Percentiles rank a stretch among this genome's conserved stretches.
phyloP scores from a whole-genome alignment of 2,888 invertebrate species.

The Xestia sexstrigata region DNA sequence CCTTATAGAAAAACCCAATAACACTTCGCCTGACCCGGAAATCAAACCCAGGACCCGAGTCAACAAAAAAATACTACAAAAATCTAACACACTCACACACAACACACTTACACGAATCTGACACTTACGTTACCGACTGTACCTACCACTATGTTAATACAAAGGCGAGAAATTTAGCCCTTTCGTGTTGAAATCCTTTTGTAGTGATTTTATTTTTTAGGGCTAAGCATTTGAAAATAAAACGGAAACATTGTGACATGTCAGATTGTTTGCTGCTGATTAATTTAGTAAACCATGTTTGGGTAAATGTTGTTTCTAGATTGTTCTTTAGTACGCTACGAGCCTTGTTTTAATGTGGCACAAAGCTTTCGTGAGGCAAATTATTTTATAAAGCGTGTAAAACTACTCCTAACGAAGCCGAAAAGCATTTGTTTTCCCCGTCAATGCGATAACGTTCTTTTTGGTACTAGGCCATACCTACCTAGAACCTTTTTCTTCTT shows the following conservation, averaged over 20 bases:
- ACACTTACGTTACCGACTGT: slow-evolving; percentile 12
- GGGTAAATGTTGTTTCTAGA: slow-evolving; percentile 10
- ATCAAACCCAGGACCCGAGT: no score
- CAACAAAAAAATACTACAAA: not conserved
- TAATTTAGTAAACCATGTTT: slow-evolving; percentile 27
- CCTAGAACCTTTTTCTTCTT: no score
- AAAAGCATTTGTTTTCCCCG: no score
- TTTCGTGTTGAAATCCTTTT: slow-evolving; percentile 45
- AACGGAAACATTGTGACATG: slow-evolving; percentile 44
- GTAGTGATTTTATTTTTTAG: slow-evolving; percentile 47
- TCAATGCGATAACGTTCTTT: no score
- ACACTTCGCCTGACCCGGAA: no score
- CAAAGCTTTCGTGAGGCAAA: not conserved
- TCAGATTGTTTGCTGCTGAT: slow-evolving; percentile 29
- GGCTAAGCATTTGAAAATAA: slow-evolving; percentile 46
- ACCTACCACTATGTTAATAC: slow-evolving; percentile 24
- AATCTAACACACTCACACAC: no score
- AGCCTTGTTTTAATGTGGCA: not conserved
- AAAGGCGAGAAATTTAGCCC: slow-evolving; percentile 41
- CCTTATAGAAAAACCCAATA: no score
- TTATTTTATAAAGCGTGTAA: not conserved
- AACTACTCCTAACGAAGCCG: no score
- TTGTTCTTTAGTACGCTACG: not conserved
- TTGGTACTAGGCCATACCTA: no score
- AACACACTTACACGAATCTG: no score